These are phyloP conservation scores for Athalia circularis DNA, from an alignment of 2,888 invertebrate species.

Conservation along the genomic window DNA sequence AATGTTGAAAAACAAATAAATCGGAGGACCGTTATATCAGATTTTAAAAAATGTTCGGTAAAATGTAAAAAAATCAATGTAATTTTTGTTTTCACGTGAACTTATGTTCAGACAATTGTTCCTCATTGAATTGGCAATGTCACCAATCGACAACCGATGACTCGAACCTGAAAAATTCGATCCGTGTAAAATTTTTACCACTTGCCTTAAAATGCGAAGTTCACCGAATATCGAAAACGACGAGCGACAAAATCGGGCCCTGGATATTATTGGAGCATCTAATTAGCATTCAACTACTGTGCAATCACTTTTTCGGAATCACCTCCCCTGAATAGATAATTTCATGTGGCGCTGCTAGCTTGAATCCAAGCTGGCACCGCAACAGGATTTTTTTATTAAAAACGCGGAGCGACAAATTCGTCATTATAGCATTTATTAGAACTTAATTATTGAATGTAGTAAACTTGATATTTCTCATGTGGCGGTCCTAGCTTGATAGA, in stretches of 20 bases:
- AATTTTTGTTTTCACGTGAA: neutral
- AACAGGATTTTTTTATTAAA: constrained; percentile 9
- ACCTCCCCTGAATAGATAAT: neutral
- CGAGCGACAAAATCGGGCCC: neutral
- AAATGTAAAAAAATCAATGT: neutral
- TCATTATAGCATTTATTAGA: constrained; percentile 23
- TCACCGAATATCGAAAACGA: too few relatives aligned
- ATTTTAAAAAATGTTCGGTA: too few relatives aligned
- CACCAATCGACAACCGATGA: too few relatives aligned
- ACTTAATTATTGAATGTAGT: constrained; percentile 18
- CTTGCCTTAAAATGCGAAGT: too few relatives aligned
- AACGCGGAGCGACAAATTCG: constrained; percentile 23
- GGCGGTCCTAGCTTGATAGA: constrained; percentile 23
- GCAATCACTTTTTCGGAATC: neutral
- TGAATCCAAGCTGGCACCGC: constrained; percentile 12
- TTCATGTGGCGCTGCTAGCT: constrained; percentile 22
- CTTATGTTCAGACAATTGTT: neutral
- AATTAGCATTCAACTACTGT: constrained; percentile 10
- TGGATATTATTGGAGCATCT: neutral
- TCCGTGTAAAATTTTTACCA: too few relatives aligned
- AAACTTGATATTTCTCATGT: constrained; percentile 13
- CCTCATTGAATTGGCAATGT: too few relatives aligned
- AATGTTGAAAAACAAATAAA: too few relatives aligned
- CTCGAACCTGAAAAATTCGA: too few relatives aligned
- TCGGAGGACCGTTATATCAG: too few relatives aligned